phyloP scores from a whole-genome alignment of 2,888 invertebrate genomes.

The Stenichneumon culpator region DNA sequence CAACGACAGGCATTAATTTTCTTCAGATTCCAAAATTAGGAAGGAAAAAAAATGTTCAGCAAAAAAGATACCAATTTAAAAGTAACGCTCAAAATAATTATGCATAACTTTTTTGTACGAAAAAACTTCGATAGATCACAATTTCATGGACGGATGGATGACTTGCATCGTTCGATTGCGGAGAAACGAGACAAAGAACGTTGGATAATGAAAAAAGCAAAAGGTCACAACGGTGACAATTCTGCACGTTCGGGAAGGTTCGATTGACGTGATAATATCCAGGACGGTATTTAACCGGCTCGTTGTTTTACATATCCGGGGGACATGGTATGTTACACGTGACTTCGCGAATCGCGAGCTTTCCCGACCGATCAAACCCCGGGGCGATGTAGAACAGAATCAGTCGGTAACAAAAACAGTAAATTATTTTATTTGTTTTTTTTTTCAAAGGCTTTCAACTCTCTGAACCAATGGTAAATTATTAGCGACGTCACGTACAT shows the following conservation, averaged over 20 bases:
- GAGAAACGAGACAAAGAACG: constrained; percentile 2
- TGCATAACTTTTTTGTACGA: not conserved
- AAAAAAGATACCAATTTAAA: not conserved
- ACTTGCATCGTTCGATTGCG: not conserved
- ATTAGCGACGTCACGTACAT: too few relatives aligned
- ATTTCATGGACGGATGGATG: not conserved
- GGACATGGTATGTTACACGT: not conserved
- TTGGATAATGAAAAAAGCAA: constrained; percentile 2
- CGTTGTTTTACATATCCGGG: not conserved
- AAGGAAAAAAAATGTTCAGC: not conserved
- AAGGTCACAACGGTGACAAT: not conserved
- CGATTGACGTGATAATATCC: constrained; percentile 5
- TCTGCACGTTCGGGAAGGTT: not conserved
- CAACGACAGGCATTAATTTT: not conserved
- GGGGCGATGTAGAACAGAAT: too few relatives aligned
- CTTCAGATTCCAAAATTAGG: not conserved
- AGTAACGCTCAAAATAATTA: not conserved
- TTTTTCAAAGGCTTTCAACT: too few relatives aligned
- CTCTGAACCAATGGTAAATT: too few relatives aligned
- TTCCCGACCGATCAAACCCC: not conserved
- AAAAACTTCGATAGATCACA: not conserved
- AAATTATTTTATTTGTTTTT: too few relatives aligned
- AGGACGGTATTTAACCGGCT: not conserved
- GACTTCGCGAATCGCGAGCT: not conserved
- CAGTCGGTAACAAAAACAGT: too few relatives aligned